These are phyloP conservation scores for Microctonus aethiopoides DNA, from an alignment of 2,888 invertebrate species.

Conservation along the genomic window DNA sequence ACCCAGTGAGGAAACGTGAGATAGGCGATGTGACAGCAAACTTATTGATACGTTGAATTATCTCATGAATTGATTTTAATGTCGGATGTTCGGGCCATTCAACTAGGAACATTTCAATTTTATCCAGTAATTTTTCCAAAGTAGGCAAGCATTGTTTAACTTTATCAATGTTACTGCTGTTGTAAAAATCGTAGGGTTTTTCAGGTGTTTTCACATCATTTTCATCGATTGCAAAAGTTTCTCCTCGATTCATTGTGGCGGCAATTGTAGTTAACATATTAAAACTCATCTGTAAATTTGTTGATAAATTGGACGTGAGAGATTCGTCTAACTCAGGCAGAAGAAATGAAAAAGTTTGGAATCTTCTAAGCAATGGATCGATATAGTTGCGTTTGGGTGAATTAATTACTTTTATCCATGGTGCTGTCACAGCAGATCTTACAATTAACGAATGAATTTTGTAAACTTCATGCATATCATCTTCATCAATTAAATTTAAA, in stretches of 20 bases:
- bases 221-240: conserved; percentile 55
- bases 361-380: conserved; percentile 72
- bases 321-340: conserved; percentile 44
- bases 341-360: conserved; percentile 68
- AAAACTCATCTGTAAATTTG: conserved; percentile 70
- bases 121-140: conserved; percentile 73
- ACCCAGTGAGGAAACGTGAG: conserved; percentile 87
- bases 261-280: conserved; percentile 70
- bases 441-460: conserved; percentile 74
- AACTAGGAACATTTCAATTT: conserved; percentile 74
- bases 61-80: conserved; percentile 78
- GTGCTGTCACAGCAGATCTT: conserved; percentile 70
- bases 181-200: conserved; percentile 79
- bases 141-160: conserved; percentile 79
- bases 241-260: conserved; percentile 68
- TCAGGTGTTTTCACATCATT: conserved; percentile 38
- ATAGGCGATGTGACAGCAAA: conserved; percentile 87
- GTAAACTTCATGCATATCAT: conserved; percentile 73
- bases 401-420: conserved; percentile 70
- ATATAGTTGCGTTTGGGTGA: conserved; percentile 65
- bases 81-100: conserved; percentile 95
- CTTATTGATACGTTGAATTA: conserved; percentile 74
- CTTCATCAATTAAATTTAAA: conserved; percentile 66
- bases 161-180: conserved; percentile 83
- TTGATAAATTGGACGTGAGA: conserved; percentile 58